A percentile compares a stretch with the other conserved stretches of the same genome.
Conservation (phyloP, 1,140 invertebrate genomes). For the Plodia interpunctella region DNA sequence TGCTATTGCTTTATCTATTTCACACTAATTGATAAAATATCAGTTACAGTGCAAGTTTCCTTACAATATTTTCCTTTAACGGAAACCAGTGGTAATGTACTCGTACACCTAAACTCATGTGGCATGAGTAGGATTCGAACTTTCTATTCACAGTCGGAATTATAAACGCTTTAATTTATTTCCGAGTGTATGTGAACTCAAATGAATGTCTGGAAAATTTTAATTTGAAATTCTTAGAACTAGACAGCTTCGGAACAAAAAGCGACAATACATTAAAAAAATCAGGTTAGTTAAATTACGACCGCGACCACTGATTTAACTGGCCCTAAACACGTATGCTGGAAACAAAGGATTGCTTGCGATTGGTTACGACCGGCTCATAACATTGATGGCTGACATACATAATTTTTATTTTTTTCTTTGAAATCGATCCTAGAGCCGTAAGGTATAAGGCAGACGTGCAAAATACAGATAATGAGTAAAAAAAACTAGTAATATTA, state of each 20-base stretch:
- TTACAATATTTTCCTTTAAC: too few species aligned
- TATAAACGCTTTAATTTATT: too few species aligned
- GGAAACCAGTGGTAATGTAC: too few species aligned
- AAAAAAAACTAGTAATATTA: too few species aligned
- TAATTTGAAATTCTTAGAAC: background rate
- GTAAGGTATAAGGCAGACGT: slow-evolving; percentile 38
- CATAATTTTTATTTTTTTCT: slow-evolving; percentile 70
- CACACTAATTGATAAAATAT: too few species aligned
- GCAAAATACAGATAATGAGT: background rate
- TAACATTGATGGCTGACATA: slow-evolving; percentile 52
- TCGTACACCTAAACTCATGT: too few species aligned
- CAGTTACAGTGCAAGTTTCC: too few species aligned
- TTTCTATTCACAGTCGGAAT: too few species aligned
- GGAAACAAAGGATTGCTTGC: slow-evolving; percentile 56
- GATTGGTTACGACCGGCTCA: slow-evolving; percentile 51
- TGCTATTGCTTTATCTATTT: too few species aligned
- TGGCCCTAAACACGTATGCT: slow-evolving; percentile 26
- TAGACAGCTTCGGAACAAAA: background rate
- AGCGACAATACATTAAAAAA: background rate
- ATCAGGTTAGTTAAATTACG: background rate
- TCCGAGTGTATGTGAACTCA: too few species aligned
- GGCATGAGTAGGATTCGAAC: too few species aligned
- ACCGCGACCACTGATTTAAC: slow-evolving; percentile 20
- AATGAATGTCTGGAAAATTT: background rate
- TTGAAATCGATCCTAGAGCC: slow-evolving; percentile 53